phyloP scores from a whole-genome alignment of 2,888 invertebrate genomes.

The Pterobdella sp. region DNA sequence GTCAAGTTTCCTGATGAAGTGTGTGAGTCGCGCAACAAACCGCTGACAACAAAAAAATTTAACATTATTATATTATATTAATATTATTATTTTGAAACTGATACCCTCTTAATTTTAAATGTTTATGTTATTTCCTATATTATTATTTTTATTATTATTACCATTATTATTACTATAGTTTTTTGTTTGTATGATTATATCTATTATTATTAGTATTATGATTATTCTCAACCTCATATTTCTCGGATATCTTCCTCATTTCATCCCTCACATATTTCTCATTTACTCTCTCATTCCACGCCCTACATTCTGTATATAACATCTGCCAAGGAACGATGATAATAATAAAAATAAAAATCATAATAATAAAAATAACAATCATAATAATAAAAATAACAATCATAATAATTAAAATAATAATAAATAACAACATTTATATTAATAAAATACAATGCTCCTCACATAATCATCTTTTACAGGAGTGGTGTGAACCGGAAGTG shows the following conservation, averaged over 20 bases:
- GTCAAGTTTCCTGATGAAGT: too few relatives aligned
- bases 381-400: background rate
- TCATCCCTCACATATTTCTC: background rate
- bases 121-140: too few relatives aligned
- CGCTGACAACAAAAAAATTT: too few relatives aligned
- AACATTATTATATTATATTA: too few relatives aligned
- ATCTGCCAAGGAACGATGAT: background rate
- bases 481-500: background rate
- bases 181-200: background rate
- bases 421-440: background rate
- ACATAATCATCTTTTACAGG: background rate
- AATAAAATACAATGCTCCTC: background rate
- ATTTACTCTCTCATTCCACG: background rate
- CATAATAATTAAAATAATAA: background rate
- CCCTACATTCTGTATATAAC: background rate
- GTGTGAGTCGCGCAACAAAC: too few relatives aligned
- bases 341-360: background rate
- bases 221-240: background rate
- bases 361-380: background rate
- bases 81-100: too few relatives aligned
- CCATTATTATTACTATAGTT: too few relatives aligned
- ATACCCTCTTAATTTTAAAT: too few relatives aligned
- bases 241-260: background rate
- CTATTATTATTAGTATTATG: background rate
- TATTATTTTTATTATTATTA: too few relatives aligned